Evolutionary conservation across 2,797 vertebrate genomes (phyloP).

Genomic region (Rhinatrema bivittatum): DNA sequence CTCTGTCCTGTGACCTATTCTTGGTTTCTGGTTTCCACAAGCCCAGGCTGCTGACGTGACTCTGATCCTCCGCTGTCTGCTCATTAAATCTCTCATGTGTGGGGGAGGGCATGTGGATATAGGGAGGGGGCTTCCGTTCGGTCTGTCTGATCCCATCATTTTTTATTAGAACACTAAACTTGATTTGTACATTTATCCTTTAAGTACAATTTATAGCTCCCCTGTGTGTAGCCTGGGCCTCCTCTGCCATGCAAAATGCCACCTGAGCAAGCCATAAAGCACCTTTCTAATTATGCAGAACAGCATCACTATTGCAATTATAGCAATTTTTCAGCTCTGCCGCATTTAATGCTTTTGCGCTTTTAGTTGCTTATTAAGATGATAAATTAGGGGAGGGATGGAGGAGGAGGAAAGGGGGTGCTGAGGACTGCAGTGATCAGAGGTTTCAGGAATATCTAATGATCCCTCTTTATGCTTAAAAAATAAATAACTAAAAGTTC

Average conservation of each 20-base stretch:
- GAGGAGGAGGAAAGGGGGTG: too few species aligned
- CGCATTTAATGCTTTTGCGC: constrained; percentile 47
- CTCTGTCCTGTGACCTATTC: too few species aligned
- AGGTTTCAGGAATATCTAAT: too few species aligned
- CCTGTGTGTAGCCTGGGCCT: constrained; percentile 15
- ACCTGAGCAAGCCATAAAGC: constrained; percentile 43
- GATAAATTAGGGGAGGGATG: constrained; percentile 45
- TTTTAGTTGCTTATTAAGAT: constrained; percentile 55
- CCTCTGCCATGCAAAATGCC: too few species aligned
- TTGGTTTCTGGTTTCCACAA: too few species aligned
- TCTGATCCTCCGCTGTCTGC: too few species aligned
- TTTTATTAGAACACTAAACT: not conserved
- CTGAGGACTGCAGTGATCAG: too few species aligned
- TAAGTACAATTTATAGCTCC: constrained; percentile 15
- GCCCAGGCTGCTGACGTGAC: too few species aligned
- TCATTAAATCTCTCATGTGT: too few species aligned
- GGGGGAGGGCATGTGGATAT: too few species aligned
- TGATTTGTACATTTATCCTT: constrained; percentile 4
- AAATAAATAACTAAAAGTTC: too few species aligned
- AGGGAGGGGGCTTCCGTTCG: not conserved
- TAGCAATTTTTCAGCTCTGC: constrained; percentile 47
- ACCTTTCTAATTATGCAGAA: constrained; percentile 52
- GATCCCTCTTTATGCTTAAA: too few species aligned
- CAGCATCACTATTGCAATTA: constrained; percentile 39
- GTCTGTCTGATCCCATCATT: not conserved